These are phyloP conservation scores for Ganaspis sp. DNA, from an alignment of 1,140 invertebrate genomes.

Conservation along the genomic window DNA sequence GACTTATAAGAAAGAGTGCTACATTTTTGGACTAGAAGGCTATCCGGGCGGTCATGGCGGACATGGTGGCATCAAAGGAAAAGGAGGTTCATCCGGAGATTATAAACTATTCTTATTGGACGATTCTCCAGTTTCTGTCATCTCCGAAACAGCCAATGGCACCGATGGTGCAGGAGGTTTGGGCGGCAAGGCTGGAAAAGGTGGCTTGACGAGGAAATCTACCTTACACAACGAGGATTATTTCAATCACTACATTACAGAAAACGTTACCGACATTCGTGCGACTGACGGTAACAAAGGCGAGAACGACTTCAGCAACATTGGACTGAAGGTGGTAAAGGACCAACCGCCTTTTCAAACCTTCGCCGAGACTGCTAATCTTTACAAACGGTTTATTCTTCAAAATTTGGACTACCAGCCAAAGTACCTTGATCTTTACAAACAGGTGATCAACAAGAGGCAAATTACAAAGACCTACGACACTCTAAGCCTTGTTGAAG, in stretches of 20 bases:
- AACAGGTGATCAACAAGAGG: not conserved
- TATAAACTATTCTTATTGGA: not conserved
- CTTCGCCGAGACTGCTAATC: not conserved
- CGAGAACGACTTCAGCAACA: not conserved
- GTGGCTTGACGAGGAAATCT: not conserved
- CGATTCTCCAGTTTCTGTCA: not conserved
- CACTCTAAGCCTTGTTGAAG: not conserved
- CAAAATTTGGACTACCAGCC: not conserved
- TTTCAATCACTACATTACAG: not conserved
- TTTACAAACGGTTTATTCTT: not conserved
- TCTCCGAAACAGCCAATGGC: not conserved
- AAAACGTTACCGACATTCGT: not conserved
- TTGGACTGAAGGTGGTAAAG: not conserved
- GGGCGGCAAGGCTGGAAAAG: not conserved
- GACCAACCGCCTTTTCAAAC: not conserved
- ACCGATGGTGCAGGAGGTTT: not conserved
- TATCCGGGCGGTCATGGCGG: not conserved
- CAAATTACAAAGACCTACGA: not conserved
- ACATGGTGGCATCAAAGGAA: not conserved
- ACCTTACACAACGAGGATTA: not conserved
- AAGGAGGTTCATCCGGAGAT: not conserved
- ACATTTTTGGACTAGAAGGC: not conserved
- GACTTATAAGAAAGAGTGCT: not conserved
- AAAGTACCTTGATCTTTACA: not conserved
- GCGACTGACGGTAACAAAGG: not conserved